phyloP scores from a whole-genome alignment of 2,113 vertebrate genomes.

The Salminus brasiliensis region DNA sequence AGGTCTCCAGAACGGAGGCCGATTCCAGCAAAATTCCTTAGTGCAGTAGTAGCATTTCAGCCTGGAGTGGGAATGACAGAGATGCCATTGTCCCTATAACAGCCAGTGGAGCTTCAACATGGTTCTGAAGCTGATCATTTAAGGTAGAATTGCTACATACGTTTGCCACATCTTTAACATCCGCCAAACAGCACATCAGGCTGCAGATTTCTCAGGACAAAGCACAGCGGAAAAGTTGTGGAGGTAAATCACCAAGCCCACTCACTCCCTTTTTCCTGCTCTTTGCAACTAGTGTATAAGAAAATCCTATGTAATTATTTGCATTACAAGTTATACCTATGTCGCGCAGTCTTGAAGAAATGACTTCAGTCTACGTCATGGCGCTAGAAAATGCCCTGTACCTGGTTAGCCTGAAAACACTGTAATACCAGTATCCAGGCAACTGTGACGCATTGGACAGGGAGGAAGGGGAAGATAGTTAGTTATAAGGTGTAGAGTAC shows the following conservation, averaged over 20 bases:
- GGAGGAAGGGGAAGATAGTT: background rate
- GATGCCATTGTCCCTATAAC: too few relatives aligned
- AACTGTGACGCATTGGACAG: conserved; percentile 35
- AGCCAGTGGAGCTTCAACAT: too few relatives aligned
- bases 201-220: too few relatives aligned
- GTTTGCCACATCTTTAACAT: too few relatives aligned
- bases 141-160: too few relatives aligned
- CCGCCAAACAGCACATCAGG: too few relatives aligned
- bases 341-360: background rate
- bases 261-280: background rate
- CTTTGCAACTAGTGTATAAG: background rate
- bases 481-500: conserved; percentile 12
- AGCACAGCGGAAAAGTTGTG: too few relatives aligned
- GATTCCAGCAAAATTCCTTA: too few relatives aligned
- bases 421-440: conserved; percentile 29
- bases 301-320: background rate
- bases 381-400: background rate
- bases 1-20: too few relatives aligned
- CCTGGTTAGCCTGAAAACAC: background rate
- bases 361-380: conserved; percentile 8
- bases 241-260: background rate
- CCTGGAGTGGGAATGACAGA: too few relatives aligned
- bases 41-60: too few relatives aligned
- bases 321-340: background rate
- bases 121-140: too few relatives aligned